Base-by-base conservation (phyloP, 2,113 vertebrate species). In the Pelecanoides urinatrix region DNA sequence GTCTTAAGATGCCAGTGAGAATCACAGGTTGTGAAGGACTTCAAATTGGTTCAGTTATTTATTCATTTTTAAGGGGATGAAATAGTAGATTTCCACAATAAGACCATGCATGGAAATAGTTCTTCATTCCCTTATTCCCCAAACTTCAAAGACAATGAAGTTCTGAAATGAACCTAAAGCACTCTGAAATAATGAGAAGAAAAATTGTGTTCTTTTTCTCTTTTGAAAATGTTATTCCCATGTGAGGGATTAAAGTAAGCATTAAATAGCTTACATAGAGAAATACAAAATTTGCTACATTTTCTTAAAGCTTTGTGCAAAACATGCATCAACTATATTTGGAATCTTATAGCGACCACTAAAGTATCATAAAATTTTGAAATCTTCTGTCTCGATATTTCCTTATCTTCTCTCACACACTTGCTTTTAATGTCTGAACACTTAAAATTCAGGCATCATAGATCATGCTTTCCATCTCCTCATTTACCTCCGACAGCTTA, bases 401-500 rank as follows among this genome's bases (percentile, higher is more conserved):
- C 55, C 88, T 70, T 88, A 49, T 66, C 47, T 86, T 86, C 32
- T 73, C 27, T 80, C 50, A 76, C 34, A 36, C 16, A 5, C n/a
- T 90, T 80, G 66, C 58, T 91, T 94, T 96, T 62, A 94, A 58
- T 55, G 58, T 59, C 77, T 95, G 81, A 94, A 55, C 34, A 76
- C 58, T 97, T 95, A 89, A 92, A 92, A 89, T 87, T 75, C 92
- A 87, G 91, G 62, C 71, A 82, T 90, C 78, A 32, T 30, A 68
- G 56, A 88, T 77, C 8, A 30, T 47, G 56, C 87, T 95, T 94
- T 86, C 81, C 36, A 27, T 36, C 84, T 93, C 50, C 88, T 96
- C 89, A 95, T 97, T 96, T 97, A 90, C 63, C 87, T 97, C 95
- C 47, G 0, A 67, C 91, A 92, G 91, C 67, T 97, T 86, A 97